These are phyloP conservation scores for Cydia amplana DNA, from an alignment of 1,140 invertebrate species.

Conservation along the genomic window DNA sequence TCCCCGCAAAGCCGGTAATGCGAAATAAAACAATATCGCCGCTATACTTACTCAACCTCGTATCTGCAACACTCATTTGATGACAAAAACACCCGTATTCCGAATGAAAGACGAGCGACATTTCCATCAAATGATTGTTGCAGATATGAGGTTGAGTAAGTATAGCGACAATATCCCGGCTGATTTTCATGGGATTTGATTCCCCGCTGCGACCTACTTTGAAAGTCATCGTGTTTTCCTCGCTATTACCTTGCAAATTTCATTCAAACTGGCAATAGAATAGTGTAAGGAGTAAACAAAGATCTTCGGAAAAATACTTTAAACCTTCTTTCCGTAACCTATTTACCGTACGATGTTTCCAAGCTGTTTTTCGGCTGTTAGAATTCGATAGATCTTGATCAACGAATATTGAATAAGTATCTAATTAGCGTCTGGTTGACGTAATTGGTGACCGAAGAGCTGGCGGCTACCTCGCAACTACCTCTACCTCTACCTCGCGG, in stretches of 20 bases:
- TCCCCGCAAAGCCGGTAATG: conserved; percentile 25
- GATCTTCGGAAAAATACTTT: conserved; percentile 6
- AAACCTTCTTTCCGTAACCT: not conserved
- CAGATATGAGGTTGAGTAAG: too few relatives aligned
- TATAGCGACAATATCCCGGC: conserved; percentile 17
- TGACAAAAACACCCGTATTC: too few relatives aligned
- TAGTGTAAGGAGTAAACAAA: conserved; percentile 10
- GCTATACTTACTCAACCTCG: too few relatives aligned
- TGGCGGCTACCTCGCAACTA: too few relatives aligned
- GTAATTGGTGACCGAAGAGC: too few relatives aligned
- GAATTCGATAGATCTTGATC: too few relatives aligned
- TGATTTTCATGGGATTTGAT: conserved; percentile 27
- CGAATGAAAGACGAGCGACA: too few relatives aligned
- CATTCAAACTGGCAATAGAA: conserved; percentile 9
- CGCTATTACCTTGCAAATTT: conserved; percentile 32
- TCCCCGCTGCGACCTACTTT: conserved; percentile 27
- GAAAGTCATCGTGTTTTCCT: conserved; percentile 20
- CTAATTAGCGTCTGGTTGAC: too few relatives aligned
- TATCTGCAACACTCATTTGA: too few relatives aligned
- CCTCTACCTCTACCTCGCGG: too few relatives aligned
- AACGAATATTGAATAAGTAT: too few relatives aligned
- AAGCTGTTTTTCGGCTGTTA: not conserved
- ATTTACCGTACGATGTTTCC: not conserved
- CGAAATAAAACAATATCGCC: conserved; percentile 26
- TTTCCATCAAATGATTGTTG: too few relatives aligned